A percentile compares a stretch with the other conserved stretches of the same genome.
phyloP scores from a whole-genome alignment of 2,113 vertebrate genomes.

The Sturnus vulgaris region DNA sequence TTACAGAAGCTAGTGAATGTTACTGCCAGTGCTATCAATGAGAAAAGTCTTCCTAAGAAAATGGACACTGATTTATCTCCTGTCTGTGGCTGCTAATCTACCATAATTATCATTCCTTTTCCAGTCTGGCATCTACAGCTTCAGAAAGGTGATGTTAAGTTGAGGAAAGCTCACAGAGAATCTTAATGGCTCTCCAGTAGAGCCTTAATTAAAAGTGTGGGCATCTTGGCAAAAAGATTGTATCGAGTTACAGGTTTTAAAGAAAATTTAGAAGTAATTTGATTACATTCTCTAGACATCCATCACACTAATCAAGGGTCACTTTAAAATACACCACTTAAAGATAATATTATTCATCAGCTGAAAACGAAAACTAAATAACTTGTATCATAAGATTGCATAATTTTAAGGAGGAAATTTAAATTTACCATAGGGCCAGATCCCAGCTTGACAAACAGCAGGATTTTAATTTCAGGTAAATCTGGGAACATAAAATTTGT shows the following conservation, averaged over 20 bases:
- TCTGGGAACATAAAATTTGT: background rate
- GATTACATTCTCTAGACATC: background rate
- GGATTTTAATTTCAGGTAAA: background rate
- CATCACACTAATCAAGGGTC: background rate
- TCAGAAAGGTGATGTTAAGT: background rate
- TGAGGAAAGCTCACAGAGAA: background rate
- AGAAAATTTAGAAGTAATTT: background rate
- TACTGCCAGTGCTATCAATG: background rate
- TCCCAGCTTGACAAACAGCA: background rate
- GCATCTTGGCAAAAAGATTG: background rate
- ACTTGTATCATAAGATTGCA: background rate
- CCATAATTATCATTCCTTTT: background rate
- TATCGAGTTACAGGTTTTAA: background rate
- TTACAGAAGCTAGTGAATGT: background rate
- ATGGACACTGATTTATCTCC: background rate
- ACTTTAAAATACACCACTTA: background rate
- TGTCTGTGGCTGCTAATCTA: background rate
- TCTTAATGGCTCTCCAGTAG: background rate
- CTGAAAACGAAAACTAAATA: background rate
- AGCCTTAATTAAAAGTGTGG: background rate
- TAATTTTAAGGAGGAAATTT: background rate
- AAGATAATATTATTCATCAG: background rate
- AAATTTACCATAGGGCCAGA: background rate
- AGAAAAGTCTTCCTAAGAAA: background rate
- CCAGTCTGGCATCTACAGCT: background rate